A percentile compares a stretch with the other conserved stretches of the same genome.
Evolutionary conservation across 2,888 invertebrate genomes (phyloP).

Genomic region (Athalia cordata): DNA sequence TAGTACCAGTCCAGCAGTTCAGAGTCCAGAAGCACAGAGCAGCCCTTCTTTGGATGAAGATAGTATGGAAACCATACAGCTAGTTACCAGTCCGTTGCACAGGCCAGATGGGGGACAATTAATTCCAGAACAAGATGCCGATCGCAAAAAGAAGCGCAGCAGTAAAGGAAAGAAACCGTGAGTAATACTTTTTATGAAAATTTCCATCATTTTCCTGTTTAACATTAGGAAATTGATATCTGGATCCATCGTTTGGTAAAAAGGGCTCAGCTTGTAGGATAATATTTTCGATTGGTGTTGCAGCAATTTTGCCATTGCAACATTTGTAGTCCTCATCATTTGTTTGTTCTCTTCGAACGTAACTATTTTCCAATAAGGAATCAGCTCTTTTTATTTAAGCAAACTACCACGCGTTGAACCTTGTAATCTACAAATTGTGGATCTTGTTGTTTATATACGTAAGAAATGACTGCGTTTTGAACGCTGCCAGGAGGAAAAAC

Average conservation of each 20-base stretch:
- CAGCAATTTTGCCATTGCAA: too few relatives aligned
- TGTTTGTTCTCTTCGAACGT: not conserved
- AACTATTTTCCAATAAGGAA: not conserved
- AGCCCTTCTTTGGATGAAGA: constrained; percentile 58
- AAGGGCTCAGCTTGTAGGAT: too few relatives aligned
- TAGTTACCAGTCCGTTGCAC: constrained; percentile 54
- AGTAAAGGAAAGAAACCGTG: constrained; percentile 68
- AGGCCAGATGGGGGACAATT: constrained; percentile 54
- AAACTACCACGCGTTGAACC: not conserved
- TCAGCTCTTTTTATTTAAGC: not conserved
- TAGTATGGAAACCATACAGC: constrained; percentile 58
- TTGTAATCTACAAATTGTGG: constrained; percentile 7
- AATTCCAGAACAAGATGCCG: constrained; percentile 53
- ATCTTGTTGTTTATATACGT: constrained; percentile 21
- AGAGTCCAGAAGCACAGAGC: constrained; percentile 64
- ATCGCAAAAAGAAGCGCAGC: constrained; percentile 58
- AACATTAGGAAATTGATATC: not conserved
- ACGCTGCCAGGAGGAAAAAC: constrained; percentile 72
- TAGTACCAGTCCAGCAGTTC: constrained; percentile 61
- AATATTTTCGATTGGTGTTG: too few relatives aligned
- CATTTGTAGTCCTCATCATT: not conserved
- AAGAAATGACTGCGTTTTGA: constrained; percentile 55
- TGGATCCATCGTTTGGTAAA: too few relatives aligned
- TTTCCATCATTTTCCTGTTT: not conserved
- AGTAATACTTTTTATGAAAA: constrained; percentile 52